A percentile compares a stretch with the other conserved stretches of the same genome.
Conservation (phyloP, 2,888 invertebrate species). For the Tinea semifulvella region DNA sequence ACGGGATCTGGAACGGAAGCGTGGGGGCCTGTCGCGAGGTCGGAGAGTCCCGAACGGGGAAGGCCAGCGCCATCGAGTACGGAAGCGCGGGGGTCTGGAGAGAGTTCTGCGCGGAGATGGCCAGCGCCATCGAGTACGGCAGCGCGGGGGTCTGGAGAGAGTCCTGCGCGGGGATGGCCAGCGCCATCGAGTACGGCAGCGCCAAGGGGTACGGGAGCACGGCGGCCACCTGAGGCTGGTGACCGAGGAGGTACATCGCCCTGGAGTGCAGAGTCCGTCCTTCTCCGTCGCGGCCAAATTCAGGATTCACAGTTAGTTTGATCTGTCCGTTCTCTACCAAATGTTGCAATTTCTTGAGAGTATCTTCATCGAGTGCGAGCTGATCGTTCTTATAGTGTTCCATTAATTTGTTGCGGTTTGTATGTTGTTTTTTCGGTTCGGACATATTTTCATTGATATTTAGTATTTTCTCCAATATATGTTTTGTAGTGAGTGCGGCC, state of each 20-base stretch:
- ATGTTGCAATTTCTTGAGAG: slow-evolving; percentile 35
- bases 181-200: neutral
- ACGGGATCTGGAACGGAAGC: slow-evolving; percentile 38
- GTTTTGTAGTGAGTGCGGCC: slow-evolving; percentile 2
- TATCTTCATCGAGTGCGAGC: slow-evolving; percentile 42
- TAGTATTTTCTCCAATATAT: slow-evolving; percentile 65
- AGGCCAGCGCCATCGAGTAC: neutral
- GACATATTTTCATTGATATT: slow-evolving; percentile 55
- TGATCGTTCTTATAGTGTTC: slow-evolving; percentile 27
- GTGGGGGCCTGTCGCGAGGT: slow-evolving; percentile 24
- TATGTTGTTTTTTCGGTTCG: slow-evolving; percentile 37
- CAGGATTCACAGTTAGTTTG: neutral
- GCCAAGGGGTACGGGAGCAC: neutral
- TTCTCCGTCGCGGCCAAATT: neutral
- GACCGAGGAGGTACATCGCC: neutral
- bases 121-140: neutral
- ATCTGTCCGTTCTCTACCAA: neutral
- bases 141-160: neutral
- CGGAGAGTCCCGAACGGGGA: neutral
- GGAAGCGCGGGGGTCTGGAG: neutral
- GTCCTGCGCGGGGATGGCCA: neutral
- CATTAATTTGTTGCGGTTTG: slow-evolving; percentile 31
- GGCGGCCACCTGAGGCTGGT: neutral
- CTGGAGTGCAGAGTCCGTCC: neutral
- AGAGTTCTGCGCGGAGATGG: neutral